Evolutionary conservation across 2,888 invertebrate species (phyloP).

Genomic region (Barypeithes pellucidus): DNA sequence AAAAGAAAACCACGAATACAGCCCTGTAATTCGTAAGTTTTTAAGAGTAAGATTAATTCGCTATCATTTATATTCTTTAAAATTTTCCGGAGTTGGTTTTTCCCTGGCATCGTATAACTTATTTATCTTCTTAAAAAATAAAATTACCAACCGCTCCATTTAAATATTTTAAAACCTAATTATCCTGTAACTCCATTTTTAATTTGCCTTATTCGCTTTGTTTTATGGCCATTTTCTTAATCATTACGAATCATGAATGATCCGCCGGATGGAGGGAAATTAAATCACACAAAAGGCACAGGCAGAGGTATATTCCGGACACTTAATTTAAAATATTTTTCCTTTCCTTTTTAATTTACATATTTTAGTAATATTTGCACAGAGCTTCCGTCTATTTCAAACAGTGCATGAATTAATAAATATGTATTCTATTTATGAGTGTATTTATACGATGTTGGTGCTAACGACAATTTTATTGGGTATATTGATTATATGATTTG

Average conservation of each 20-base stretch:
- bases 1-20: not conserved
- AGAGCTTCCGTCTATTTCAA: not conserved
- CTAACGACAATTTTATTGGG: no score
- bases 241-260: conserved; percentile 42
- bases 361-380: not conserved
- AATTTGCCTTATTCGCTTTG: conserved; percentile 48
- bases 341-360: conserved; percentile 12
- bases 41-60: conserved; percentile 34
- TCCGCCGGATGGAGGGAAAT: conserved; percentile 35
- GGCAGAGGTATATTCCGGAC: conserved; percentile 26
- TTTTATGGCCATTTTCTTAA: conserved; percentile 45
- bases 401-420: no score
- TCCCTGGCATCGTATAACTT: conserved; percentile 45
- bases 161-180: conserved; percentile 50
- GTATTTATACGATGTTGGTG: no score
- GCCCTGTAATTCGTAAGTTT: conserved; percentile 8
- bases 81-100: conserved; percentile 38
- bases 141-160: conserved; percentile 44
- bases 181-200: conserved; percentile 49
- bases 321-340: conserved; percentile 28
- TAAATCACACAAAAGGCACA: conserved; percentile 44
- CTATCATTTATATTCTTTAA: conserved; percentile 50
- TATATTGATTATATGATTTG: no score
- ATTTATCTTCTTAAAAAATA: conserved; percentile 51
- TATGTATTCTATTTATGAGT: no score